Evolutionary conservation across 1,140 invertebrate genomes (phyloP).

Genomic region (Ruditapes philippinarum): DNA sequence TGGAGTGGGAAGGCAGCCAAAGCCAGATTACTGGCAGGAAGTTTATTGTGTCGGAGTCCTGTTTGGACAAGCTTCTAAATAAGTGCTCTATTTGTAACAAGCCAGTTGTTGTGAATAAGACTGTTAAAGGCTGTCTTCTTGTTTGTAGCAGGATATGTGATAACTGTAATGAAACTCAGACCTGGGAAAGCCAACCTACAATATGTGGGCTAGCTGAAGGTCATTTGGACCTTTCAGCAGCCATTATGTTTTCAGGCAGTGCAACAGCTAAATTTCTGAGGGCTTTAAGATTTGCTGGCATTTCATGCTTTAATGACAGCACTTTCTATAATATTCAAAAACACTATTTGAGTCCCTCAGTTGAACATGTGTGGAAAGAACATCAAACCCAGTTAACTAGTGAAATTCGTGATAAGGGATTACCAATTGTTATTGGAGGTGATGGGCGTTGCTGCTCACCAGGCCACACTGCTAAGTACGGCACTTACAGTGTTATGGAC

Average conservation of each 20-base stretch:
- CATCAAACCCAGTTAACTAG: not conserved
- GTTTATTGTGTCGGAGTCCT: no score
- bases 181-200: no score
- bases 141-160: no score
- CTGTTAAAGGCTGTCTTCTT: no score
- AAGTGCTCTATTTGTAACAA: no score
- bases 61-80: no score
- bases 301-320: not conserved
- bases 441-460: conserved; percentile 27
- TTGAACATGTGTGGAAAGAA: not conserved
- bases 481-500: conserved; percentile 25
- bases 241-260: not conserved
- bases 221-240: not conserved
- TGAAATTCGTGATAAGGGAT: not conserved
- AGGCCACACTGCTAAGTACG: conserved; percentile 19
- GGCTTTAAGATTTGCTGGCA: not conserved
- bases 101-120: no score
- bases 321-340: not conserved
- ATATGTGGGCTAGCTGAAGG: no score
- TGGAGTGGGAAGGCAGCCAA: no score
- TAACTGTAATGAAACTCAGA: no score
- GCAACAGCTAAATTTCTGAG: not conserved
- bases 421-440: not conserved
- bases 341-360: not conserved
- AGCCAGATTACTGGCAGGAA: no score